Evolutionary conservation across 2,797 vertebrate species (phyloP), one percentile per base, ranked within the genome.

Genomic region (Pogonophryne albipinna): DNA sequence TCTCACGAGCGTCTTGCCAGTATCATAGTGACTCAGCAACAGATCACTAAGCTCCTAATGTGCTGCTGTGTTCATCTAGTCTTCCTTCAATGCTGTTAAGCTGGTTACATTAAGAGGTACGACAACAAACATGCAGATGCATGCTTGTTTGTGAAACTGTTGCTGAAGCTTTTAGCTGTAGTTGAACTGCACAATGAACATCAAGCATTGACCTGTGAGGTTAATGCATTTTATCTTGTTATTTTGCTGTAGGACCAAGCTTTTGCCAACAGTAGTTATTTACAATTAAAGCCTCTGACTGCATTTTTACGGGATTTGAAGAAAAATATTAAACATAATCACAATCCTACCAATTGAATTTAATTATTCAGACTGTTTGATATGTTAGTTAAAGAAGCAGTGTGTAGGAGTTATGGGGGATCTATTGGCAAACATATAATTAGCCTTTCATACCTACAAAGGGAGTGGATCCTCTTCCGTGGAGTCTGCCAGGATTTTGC

Each of bases 11-110:
- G 23, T 84, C 68, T 79, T 75, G 74, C 34, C 65, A 47, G 57
- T 73, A 62, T 77, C 74, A 74, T 66, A 71, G 67, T 83, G 87
- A 86, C 80, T 91, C 84, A 79, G 31, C 63, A 73, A 63, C 47
- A 51, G 83, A 84, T 89, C 82, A 80, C 68, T 76, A 71, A 82
- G 66, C 76, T 90, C 74, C 60, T 75, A 75, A 83, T 46, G 73
- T 74, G 73, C 66, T 87, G 82, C 80, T 78, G 52, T 2, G 5
- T 56, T 74, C 49, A 58, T 80, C 65, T 65, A 45, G 34, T 82
- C 79, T 82, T 77, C 76, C 79, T 83, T 74, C 71, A 84, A 56
- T 58, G 64, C 74, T 66, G 57, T 82, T 57, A 91, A 86, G 58
- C 70, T 44, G 58, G 62, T 83, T 80, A 69, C 76, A 61, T 67